These are phyloP conservation scores for Drosophila nikananu DNA, from an alignment of 1,140 invertebrate genomes.

Conservation along the genomic window DNA sequence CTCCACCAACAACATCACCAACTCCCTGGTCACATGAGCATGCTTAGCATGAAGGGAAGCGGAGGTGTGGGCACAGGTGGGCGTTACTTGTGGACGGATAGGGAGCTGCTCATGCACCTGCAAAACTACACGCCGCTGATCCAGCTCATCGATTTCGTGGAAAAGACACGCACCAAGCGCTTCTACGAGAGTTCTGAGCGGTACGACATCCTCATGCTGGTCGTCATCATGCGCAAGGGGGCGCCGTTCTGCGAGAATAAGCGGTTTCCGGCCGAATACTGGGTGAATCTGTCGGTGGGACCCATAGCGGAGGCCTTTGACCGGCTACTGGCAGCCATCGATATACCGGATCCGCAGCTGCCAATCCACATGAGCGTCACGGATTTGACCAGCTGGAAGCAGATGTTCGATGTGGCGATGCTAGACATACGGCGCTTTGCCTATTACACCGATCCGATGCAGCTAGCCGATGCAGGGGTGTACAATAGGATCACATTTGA, in stretches of 20 bases:
- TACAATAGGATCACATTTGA: no score
- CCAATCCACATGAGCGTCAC: constrained; percentile 81
- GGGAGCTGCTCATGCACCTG: constrained; percentile 77
- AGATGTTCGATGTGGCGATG: no score
- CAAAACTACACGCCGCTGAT: constrained; percentile 80
- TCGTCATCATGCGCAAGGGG: constrained; percentile 79
- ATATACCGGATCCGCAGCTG: constrained; percentile 82
- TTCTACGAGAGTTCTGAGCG: constrained; percentile 80
- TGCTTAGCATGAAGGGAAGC: constrained; percentile 56
- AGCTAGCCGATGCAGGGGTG: no score
- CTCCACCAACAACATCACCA: constrained; percentile 56
- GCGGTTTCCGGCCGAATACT: constrained; percentile 78
- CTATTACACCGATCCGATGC: no score
- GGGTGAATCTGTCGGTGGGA: constrained; percentile 79
- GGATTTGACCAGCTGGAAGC: constrained; percentile 78
- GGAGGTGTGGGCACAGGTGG: neutral
- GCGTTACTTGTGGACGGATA: constrained; percentile 76
- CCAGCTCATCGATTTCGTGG: constrained; percentile 77
- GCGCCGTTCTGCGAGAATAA: constrained; percentile 82
- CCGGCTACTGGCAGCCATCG: constrained; percentile 73
- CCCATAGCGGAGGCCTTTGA: constrained; percentile 80
- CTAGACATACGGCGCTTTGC: no score
- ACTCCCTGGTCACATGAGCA: constrained; percentile 60
- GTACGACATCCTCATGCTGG: constrained; percentile 79
- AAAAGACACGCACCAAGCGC: constrained; percentile 79